Conservation (phyloP, 2,888 invertebrate species). For the Nipponacmea schrenckii region DNA sequence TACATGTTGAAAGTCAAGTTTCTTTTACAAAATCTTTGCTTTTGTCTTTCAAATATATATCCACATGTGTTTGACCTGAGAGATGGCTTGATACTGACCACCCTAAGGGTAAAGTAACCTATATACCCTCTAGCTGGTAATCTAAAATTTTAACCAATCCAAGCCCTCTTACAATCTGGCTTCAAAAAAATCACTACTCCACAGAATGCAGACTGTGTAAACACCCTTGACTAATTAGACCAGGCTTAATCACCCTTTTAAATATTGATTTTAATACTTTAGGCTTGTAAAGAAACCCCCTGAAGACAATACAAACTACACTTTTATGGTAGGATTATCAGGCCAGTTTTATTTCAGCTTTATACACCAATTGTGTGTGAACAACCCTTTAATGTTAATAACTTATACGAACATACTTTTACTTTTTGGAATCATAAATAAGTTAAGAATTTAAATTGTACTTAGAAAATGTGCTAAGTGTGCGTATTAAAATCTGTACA, state of each 20-base stretch:
- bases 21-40: no score
- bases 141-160: neutral
- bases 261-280: neutral
- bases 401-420: no score
- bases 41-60: neutral
- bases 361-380: conserved; percentile 2
- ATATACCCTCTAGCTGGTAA: neutral
- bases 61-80: neutral
- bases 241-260: neutral
- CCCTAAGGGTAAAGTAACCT: neutral
- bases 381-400: neutral
- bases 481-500: no score
- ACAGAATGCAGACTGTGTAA: neutral
- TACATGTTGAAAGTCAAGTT: neutral
- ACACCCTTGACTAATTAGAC: conserved; percentile 2
- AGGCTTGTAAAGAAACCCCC: neutral
- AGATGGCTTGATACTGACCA: neutral
- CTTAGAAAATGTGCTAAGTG: no score
- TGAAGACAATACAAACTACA: neutral
- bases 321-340: neutral
- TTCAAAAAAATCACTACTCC: conserved; percentile 2
- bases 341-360: neutral
- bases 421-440: no score
- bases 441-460: no score
- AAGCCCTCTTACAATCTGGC: neutral